Evolutionary conservation across 2,113 vertebrate species (phyloP).

Genomic region (Erpornis zantholeuca): DNA sequence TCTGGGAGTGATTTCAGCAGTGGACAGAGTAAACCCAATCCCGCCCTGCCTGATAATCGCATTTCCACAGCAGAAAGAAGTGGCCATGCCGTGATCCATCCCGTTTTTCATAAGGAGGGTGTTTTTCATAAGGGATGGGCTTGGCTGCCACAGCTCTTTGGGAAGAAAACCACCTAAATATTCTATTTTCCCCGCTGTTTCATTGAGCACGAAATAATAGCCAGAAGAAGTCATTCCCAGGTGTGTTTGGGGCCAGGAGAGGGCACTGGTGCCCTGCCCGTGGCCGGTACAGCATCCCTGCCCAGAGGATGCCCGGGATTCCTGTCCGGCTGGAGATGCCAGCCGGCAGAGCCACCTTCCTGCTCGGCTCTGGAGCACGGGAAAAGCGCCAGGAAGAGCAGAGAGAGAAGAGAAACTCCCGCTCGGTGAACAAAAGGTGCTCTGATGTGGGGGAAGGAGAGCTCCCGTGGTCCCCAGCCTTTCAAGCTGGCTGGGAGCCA

Average conservation of each 20-base stretch:
- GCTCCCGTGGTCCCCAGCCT: background rate
- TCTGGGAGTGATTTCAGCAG: background rate
- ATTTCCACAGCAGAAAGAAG: background rate
- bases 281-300: background rate
- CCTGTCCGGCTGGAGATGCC: background rate
- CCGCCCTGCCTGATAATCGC: background rate
- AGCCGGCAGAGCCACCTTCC: background rate
- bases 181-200: fast-evolving
- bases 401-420: background rate
- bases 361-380: background rate
- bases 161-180: background rate
- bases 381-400: background rate
- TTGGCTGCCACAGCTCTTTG: background rate
- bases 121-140: background rate
- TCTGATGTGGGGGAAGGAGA: background rate
- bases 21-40: background rate
- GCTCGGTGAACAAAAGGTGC: fast-evolving
- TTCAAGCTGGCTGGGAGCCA: background rate
- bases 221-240: background rate
- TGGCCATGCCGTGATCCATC: background rate
- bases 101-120: fast-evolving
- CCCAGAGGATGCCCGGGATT: background rate
- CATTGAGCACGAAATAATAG: fast-evolving
- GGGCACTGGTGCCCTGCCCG: slow-evolving; percentile 23
- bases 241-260: slow-evolving; percentile 14